These are phyloP conservation scores for Cochlearius cochlearius DNA, from an alignment of 2,113 vertebrate species.

Conservation along the genomic window DNA sequence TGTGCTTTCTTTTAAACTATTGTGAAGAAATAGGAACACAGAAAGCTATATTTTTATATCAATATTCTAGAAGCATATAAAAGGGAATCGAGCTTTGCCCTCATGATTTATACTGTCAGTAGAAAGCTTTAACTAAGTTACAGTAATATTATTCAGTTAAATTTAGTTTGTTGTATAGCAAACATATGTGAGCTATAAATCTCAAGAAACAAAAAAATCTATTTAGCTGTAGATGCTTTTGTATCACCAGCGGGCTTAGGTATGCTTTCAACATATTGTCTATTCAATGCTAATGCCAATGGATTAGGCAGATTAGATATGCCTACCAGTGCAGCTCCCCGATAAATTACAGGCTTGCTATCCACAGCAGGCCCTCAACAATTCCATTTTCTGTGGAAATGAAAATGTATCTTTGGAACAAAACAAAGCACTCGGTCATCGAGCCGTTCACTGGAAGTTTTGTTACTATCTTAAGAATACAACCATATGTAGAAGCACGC, in stretches of 20 bases:
- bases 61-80: not conserved
- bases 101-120: not conserved
- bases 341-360: not conserved
- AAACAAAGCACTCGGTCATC: not conserved
- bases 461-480: not conserved
- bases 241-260: not conserved
- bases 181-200: conserved; percentile 22
- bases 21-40: not conserved
- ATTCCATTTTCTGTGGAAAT: conserved; percentile 1
- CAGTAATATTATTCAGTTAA: not conserved
- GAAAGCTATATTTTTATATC: not conserved
- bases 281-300: not conserved
- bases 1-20: not conserved
- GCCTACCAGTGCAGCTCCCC: not conserved
- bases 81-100: not conserved
- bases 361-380: not conserved
- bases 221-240: not conserved
- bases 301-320: conserved; percentile 19
- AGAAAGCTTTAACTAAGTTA: conserved; percentile 27
- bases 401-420: not conserved
- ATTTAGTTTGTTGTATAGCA: conserved; percentile 4
- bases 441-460: not conserved
- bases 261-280: conserved; percentile 1
- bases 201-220: conserved; percentile 26
- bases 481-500: not conserved